Percentiles rank a stretch among this genome's conserved stretches.
Conservation (phyloP, 2,888 invertebrate genomes). For the Trachelus troglodyta region DNA sequence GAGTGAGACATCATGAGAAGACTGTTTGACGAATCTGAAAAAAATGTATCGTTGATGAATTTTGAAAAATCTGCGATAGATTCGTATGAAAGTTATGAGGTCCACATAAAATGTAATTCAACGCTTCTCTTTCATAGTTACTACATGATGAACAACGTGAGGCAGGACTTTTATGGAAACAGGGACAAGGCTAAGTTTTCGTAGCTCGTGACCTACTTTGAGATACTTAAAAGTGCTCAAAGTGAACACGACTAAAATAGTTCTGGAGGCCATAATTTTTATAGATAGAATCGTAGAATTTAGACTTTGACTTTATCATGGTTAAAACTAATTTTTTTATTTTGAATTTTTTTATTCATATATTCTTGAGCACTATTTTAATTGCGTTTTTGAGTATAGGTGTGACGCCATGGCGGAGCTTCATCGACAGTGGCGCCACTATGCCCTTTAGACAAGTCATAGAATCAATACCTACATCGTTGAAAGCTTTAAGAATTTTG, state of each 20-base stretch:
- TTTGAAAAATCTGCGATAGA: background rate
- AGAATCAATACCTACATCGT: background rate
- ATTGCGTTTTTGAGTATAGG: background rate
- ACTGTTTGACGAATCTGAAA: conserved; percentile 26
- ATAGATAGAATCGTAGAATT: background rate
- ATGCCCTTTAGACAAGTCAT: background rate
- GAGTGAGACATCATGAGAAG: conserved; percentile 82
- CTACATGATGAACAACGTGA: background rate
- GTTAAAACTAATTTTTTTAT: background rate
- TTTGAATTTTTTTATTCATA: background rate
- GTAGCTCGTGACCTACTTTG: conserved; percentile 41
- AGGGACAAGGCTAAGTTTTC: conserved; percentile 51
- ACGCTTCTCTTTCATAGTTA: background rate
- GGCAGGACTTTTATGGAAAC: conserved; percentile 24
- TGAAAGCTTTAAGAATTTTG: background rate
- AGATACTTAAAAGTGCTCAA: background rate
- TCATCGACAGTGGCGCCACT: background rate
- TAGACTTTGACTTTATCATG: background rate
- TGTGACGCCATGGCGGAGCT: background rate
- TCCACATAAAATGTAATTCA: background rate
- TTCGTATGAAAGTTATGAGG: background rate
- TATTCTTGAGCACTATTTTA: background rate
- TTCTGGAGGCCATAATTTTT: background rate
- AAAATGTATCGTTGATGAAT: background rate
- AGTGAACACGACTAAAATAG: background rate